Evolutionary conservation across 2,888 invertebrate genomes (phyloP), one percentile per base, ranked within the genome.

Genomic region (Cosmorhoe ocellata): DNA sequence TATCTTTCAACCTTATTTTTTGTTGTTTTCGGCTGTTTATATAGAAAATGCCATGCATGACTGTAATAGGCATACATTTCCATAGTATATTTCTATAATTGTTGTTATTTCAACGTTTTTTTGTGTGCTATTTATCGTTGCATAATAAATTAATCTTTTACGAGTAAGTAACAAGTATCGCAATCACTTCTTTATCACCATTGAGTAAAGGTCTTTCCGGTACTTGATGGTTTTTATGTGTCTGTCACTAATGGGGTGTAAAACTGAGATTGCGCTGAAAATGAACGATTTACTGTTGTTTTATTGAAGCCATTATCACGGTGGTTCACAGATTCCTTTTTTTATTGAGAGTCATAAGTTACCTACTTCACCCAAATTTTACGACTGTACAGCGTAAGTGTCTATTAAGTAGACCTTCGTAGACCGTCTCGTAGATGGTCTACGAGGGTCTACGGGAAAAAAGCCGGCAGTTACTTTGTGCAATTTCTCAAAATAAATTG

Each of bases 241-340:
- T 27, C 51, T 51, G 50, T 43, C 46, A 47, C 42, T 50, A 47
- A 51, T 47, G 55, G 50, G 39, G 47, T 47, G 38, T 50, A 47
- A 55, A 51, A 43, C 39, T 47, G 39, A 43, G 46, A 51, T 46
- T 50, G 50, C 43, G 39, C 39, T 43, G 27, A 47, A 51, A 55
- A 55, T 47, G 46, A 47, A 46, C 40, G 38, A 50, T 55, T 50
- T 51, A 28, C 37, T 40, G 50, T 43, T 51, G 50, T 51, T 55
- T 55, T 55, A 51, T 55, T 51, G 46, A 14, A 14, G 34, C 39
- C 27, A 51, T 53, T 53, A 53, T 40, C 40, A 31, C 36, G 26
- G 31, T 14, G 53, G 40, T 44, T 51, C 52, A 45, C 42, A 46
- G 46, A 42, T 39, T 49, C 30, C 26, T 13, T 27, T 50, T n/a